Evolutionary conservation across 2,888 invertebrate genomes (phyloP).

Genomic region (Clistopyga incitator): DNA sequence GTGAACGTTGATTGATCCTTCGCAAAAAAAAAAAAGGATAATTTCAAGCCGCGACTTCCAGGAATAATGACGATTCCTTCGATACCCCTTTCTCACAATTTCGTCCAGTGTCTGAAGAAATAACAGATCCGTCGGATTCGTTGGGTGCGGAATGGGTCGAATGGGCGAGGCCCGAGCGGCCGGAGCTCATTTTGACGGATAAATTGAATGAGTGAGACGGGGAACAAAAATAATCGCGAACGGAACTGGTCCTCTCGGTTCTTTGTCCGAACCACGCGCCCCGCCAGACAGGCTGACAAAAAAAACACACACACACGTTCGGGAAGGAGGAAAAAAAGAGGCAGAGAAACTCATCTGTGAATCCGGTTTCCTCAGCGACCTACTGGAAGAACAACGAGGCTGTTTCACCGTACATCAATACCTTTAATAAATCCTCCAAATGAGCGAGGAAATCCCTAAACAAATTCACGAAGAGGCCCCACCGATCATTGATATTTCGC

Average conservation of each 20-base stretch:
- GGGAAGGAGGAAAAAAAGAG: neutral
- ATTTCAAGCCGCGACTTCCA: conserved; percentile 37
- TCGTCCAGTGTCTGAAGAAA: conserved; percentile 40
- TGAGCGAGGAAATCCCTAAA: conserved; percentile 12
- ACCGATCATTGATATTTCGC: conserved; percentile 40
- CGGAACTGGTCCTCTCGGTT: conserved; percentile 75
- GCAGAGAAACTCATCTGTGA: conserved; percentile 12
- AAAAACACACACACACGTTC: conserved; percentile 46
- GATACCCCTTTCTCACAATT: conserved; percentile 42
- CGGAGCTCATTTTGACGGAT: conserved; percentile 42
- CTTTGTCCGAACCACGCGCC: conserved; percentile 73
- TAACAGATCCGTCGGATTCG: conserved; percentile 46
- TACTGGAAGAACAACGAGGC: neutral
- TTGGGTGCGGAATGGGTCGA: conserved; percentile 43
- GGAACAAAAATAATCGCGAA: conserved; percentile 62
- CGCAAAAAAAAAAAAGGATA: conserved; percentile 42
- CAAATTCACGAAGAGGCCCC: conserved; percentile 19
- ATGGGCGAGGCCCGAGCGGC: conserved; percentile 51
- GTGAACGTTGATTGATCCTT: conserved; percentile 55
- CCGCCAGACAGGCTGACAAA: conserved; percentile 63
- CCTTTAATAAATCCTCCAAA: conserved; percentile 28
- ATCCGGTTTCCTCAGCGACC: conserved; percentile 31
- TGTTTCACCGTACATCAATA: conserved; percentile 26
- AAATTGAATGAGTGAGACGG: conserved; percentile 55
- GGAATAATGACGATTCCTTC: conserved; percentile 49